Evolutionary conservation across 2,888 invertebrate species (phyloP), one percentile per base, ranked within the genome.

Genomic region (Sipunculus nudus): DNA sequence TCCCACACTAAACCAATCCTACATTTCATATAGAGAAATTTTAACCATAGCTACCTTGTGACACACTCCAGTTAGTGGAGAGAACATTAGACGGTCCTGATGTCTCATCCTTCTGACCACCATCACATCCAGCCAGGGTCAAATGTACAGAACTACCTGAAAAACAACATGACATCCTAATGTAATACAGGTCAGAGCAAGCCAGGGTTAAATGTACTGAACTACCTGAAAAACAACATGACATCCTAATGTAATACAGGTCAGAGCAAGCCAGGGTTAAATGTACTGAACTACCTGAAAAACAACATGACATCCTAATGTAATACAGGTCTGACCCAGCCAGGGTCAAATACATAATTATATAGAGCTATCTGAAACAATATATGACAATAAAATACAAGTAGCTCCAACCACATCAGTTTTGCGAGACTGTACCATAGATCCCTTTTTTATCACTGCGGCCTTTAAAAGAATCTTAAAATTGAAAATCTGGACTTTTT

Each of bases 291-390:
- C 66, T 71, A 43, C 77, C 79, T 77, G 63, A 13, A 25, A 26
- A 53, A 13, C 32, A 47, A 19, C 23, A 16, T 16, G 8, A 10
- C 4, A 13, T 32, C 31, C 16, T 5, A 47, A n/a, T n/a, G n/a
- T n/a, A n/a, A n/a, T n/a, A n/a, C n/a, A n/a, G n/a, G n/a, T 79
- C 78, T 69, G 75, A 76, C 2, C 78, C 79, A 47, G 61, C 61
- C 25, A 78, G 50, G 4, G 64, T 68, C 60, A 79, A 8, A 35
- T 63, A n/a, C n/a, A n/a, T n/a, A n/a, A n/a, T n/a, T n/a, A 68
- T 46, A 79, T 59, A 32, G 63, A 71, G 45, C 66, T 71, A 43
- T 76, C 79, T 77, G 63, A 13, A 25, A 26, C 38, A 13, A 50
- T 26, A 19, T 25, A 16, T 16, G 8, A 10, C 4, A 13, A 16